Conservation (phyloP, 2,797 vertebrate genomes). For the Scleropages formosus region DNA sequence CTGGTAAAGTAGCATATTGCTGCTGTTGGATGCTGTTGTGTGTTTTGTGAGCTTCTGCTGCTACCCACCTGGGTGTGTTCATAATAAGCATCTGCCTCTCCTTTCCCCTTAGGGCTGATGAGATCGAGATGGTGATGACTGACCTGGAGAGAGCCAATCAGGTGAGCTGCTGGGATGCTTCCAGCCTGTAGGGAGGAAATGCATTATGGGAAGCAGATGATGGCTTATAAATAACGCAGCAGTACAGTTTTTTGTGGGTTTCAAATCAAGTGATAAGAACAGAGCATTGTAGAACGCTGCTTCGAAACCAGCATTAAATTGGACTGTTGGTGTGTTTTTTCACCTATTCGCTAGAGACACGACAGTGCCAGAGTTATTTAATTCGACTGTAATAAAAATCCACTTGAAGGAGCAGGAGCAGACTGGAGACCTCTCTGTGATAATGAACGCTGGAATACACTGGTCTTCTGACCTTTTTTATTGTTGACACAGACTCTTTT, state of each 20-base stretch:
- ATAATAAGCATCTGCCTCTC: conserved; percentile 20
- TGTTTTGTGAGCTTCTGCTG: no score
- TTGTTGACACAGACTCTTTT: background rate
- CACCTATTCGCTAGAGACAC: background rate
- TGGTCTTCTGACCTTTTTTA: background rate
- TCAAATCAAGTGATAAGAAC: conserved; percentile 45
- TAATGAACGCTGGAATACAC: conserved; percentile 1
- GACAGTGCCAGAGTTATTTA: conserved; percentile 55
- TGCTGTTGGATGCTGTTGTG: no score
- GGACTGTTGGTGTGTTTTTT: conserved; percentile 41
- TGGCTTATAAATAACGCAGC: background rate
- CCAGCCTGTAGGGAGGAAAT: background rate
- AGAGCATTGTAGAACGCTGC: conserved; percentile 52
- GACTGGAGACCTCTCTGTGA: background rate
- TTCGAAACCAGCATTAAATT: conserved; percentile 42
- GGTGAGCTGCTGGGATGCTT: conserved; percentile 64
- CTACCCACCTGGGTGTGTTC: no score
- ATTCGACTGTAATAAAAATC: background rate
- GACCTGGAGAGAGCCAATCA: conserved; percentile 98
- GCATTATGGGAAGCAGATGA: background rate
- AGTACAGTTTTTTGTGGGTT: background rate
- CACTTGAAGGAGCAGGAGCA: background rate
- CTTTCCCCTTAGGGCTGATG: conserved; percentile 79
- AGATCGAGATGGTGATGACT: conserved; percentile 99
- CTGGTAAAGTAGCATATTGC: no score